A percentile compares a stretch with the other conserved stretches of the same genome.
Evolutionary conservation across 2,113 vertebrate genomes (phyloP).

Genomic region (Phoenicopterus ruber): DNA sequence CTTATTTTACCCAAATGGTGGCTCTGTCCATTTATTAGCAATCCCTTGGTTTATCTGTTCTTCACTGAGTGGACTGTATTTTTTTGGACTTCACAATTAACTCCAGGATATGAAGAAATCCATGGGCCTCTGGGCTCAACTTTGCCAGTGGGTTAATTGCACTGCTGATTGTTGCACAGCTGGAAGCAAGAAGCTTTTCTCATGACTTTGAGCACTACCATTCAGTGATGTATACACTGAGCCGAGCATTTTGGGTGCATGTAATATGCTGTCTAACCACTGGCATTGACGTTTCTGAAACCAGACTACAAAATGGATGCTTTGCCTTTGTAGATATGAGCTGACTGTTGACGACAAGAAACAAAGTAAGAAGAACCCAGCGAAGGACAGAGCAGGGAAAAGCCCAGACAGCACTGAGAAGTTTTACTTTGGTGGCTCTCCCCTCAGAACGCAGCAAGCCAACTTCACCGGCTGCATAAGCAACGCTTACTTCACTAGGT

Average conservation of each 20-base stretch:
- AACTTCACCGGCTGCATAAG: conserved; percentile 97
- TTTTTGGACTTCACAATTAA: neutral
- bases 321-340: conserved; percentile 79
- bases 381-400: conserved; percentile 54
- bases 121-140: neutral
- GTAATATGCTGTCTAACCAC: neutral
- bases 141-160: neutral
- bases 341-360: conserved; percentile 88
- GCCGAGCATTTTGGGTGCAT: neutral
- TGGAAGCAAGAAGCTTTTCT: neutral
- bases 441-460: conserved; percentile 76
- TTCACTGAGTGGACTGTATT: neutral
- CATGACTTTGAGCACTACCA: neutral
- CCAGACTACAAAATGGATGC: neutral
- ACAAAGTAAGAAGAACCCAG: conserved; percentile 78
- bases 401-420: conserved; percentile 57
- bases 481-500: conserved; percentile 93
- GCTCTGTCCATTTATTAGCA: neutral
- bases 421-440: conserved; percentile 92
- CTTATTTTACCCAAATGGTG: neutral
- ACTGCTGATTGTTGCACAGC: neutral
- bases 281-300: neutral
- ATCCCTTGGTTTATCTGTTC: neutral
- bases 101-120: neutral
- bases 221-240: neutral